Evolutionary conservation across 2,888 invertebrate genomes (phyloP), one percentile per base, ranked within the genome.

Genomic region (Sinhomidia bicolor): DNA sequence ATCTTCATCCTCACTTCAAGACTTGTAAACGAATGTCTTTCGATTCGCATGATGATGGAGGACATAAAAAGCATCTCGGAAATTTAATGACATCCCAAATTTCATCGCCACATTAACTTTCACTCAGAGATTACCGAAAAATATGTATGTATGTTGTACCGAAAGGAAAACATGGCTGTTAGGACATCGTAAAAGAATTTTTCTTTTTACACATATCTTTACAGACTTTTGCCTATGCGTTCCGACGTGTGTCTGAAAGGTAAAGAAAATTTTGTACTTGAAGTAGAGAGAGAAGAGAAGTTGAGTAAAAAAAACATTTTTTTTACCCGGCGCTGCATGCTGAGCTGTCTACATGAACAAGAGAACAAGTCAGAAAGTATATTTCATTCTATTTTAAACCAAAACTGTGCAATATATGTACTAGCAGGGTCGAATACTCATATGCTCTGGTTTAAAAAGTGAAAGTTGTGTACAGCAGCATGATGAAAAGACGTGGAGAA

Each of bases 71-170:
- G 41, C 51, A 23, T n/a, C 29, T 44, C 14, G 51, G 44, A 74
- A 74, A 41, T 71, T 36, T 36, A 74, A 74, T 44, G 74, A 47
- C 47, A 68, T 68, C 68, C 68, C 17, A 36, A 68, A 68, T 36
- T 68, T 36, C 68, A 68, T 32, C 36, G 36, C 68, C 32, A 1
- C 32, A 17, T 32, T 36, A 6, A 36, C 68, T 29, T 60, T 36
- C 57, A 57, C 20, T 57, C 57, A 17, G 36, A 68, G 68, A 17
- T 68, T 68, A 68, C n/a, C 12, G 29, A 68, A 36, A n/a, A 68
- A 12, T 17, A 12, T 68, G 36, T 17, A 12, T 36, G 7, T n/a
- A n/a, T n/a, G n/a, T n/a, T n/a, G n/a, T n/a, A 7, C 36, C 36
- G 7, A 36, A 68, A 68, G 20, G 68, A 36, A 17, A 68, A 2